Percentiles rank a stretch among this genome's conserved stretches.
phyloP scores from a whole-genome alignment of 2,888 invertebrate species.

The Hypolimnas misippus region DNA sequence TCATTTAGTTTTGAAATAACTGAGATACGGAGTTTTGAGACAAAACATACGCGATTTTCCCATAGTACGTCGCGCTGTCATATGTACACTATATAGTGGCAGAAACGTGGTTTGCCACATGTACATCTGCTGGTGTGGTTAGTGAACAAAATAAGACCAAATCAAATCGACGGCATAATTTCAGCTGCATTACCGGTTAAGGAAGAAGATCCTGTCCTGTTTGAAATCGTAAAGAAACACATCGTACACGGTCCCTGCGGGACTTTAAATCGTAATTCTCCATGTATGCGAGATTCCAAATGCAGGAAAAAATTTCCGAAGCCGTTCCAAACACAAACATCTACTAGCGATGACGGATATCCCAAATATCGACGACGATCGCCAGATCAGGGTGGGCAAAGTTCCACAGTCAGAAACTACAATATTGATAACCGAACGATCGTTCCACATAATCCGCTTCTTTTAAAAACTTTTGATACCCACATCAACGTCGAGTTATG shows the following conservation, averaged over 20 bases:
- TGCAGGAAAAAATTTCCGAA: slow-evolving; percentile 44
- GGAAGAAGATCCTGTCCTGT: slow-evolving; percentile 42
- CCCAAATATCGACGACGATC: slow-evolving; percentile 45
- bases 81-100: no score
- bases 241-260: slow-evolving; percentile 45
- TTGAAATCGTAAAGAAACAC: slow-evolving; percentile 41
- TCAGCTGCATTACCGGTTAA: slow-evolving; percentile 44
- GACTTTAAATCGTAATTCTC: slow-evolving; percentile 39
- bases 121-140: no score
- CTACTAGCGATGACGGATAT: slow-evolving; percentile 45
- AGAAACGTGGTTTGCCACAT: no score
- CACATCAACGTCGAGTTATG: slow-evolving; percentile 45
- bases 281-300: slow-evolving; percentile 43
- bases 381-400: slow-evolving; percentile 40
- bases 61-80: no score
- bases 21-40: no score
- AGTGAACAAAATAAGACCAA: slow-evolving; percentile 43
- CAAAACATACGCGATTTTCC: no score
- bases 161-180: slow-evolving; percentile 43
- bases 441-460: slow-evolving; percentile 41
- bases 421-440: slow-evolving; percentile 45
- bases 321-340: slow-evolving; percentile 39
- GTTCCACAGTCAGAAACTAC: slow-evolving; percentile 31
- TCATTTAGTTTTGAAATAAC: no score
- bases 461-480: slow-evolving; percentile 40